Evolutionary conservation across 2,113 vertebrate species (phyloP).

Genomic region (Poeciliopsis prolifica): DNA sequence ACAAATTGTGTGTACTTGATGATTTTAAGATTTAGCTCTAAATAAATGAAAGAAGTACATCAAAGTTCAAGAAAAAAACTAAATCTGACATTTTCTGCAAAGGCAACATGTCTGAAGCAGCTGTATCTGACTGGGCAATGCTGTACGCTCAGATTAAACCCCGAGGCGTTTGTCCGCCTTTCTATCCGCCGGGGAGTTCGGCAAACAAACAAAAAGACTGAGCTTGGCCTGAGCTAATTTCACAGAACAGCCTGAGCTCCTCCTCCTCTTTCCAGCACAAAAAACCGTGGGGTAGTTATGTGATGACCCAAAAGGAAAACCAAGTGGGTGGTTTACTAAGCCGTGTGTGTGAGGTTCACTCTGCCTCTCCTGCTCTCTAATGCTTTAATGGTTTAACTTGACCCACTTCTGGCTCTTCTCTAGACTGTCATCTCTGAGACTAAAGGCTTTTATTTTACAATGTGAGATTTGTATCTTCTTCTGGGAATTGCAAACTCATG

Average conservation of each 20-base stretch:
- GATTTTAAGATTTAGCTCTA: conserved; percentile 1
- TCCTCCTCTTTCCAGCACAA: conserved; percentile 46
- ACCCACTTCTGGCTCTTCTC: conserved; percentile 10
- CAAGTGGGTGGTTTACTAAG: conserved; percentile 54
- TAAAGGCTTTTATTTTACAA: not conserved
- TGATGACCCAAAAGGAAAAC: conserved; percentile 49
- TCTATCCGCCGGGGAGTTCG: not conserved
- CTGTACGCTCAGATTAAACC: conserved; percentile 10
- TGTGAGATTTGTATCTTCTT: not conserved
- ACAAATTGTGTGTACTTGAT: not conserved
- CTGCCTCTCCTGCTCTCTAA: conserved; percentile 31
- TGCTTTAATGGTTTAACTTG: conserved; percentile 17
- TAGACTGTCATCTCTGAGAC: not conserved
- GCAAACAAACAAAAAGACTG: conserved; percentile 22
- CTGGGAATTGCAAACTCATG: not conserved
- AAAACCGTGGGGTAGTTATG: conserved; percentile 40
- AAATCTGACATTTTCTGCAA: conserved; percentile 23
- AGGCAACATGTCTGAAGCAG: conserved; percentile 9
- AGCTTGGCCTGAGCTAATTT: conserved; percentile 47
- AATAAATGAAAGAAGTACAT: conserved; percentile 8
- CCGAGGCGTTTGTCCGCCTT: conserved; percentile 10
- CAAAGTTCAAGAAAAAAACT: not conserved
- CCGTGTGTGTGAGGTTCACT: conserved; percentile 51
- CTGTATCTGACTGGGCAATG: not conserved
- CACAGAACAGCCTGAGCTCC: conserved; percentile 43